Evolutionary conservation across 2,113 vertebrate genomes (phyloP), one percentile per base, ranked within the genome.

Genomic region (Aegotheles bennettii): DNA sequence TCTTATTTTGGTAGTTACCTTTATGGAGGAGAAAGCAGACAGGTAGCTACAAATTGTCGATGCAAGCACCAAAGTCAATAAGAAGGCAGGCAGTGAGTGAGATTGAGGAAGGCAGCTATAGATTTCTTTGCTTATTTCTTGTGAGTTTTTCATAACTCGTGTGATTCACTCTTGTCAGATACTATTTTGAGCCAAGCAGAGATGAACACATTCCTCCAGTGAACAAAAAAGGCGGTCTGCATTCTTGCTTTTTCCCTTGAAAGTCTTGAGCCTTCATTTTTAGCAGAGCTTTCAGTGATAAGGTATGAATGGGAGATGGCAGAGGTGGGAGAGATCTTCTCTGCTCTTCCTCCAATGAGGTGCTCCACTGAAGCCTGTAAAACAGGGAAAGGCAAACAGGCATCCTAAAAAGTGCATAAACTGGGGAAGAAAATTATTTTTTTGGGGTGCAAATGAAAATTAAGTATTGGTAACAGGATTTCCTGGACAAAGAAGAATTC

Each of bases 71-170:
- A 95, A 96, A 97, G 97, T 98, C 97, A 97, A 95, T 98, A 97
- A 93, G 92, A 63, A 88, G 85, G 90, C 90, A 97, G 96, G 94
- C 96, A 97, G 87, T 86, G 96, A 98, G 86, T 87, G 84, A 97
- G 97, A 97, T 82, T 96, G 96, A 97, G 88, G 95, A 96, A 97
- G 96, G 97, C 97, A 98, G 96, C 96, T 98, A 97, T 97, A 85
- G 98, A 98, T 98, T 98, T 98, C 92, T 94, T 92, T 74, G 89
- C 94, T 96, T 97, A 96, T 97, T 97, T 97, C 96, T 96, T 96
- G 85, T 95, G 97, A 97, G 89, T 97, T 98, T 98, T 98, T 98
- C 87, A 95, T 94, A 97, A 97, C 79, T 97, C 1, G 2, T 96
- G 93, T 97, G 97, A 97, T 98, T 97, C 96, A 75, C 90, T 96